phyloP scores from a whole-genome alignment of 2,113 vertebrate species.

The Maccullochella peelii region DNA sequence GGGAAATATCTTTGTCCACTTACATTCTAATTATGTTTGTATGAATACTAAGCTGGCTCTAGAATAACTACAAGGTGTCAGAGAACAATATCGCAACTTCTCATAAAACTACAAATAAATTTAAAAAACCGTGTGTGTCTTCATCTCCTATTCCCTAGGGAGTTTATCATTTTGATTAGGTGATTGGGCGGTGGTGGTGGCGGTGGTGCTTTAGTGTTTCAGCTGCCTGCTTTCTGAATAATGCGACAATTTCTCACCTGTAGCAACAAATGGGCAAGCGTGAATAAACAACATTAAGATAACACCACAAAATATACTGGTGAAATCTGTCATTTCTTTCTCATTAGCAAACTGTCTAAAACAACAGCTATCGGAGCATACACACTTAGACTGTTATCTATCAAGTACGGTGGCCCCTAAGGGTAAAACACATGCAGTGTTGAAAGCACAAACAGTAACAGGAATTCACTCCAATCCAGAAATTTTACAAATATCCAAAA shows the following conservation, averaged over 20 bases:
- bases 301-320: not conserved
- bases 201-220: slow-evolving; percentile 1
- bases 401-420: not conserved
- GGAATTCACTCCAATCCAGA: not conserved
- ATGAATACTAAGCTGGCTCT: slow-evolving; percentile 64
- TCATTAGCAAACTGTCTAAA: slow-evolving; percentile 13
- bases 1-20: slow-evolving; percentile 76
- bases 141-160: not conserved
- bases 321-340: slow-evolving; percentile 7
- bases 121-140: not conserved
- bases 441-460: slow-evolving; percentile 14
- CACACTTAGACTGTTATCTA: not conserved
- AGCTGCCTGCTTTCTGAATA: slow-evolving; percentile 9
- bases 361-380: slow-evolving; percentile 8
- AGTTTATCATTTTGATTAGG: slow-evolving; percentile 19
- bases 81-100: slow-evolving; percentile 49
- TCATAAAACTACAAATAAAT: slow-evolving; percentile 29
- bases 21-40: slow-evolving; percentile 71
- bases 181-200: not conserved
- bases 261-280: slow-evolving; percentile 3
- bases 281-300: slow-evolving; percentile 24
- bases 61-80: slow-evolving; percentile 59
- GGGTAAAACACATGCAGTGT: slow-evolving; percentile 27
- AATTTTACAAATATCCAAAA: slow-evolving; percentile 32
- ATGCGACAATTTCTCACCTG: slow-evolving; percentile 25